phyloP scores from a whole-genome alignment of 2,797 vertebrate genomes.

The Rousettus madagascariensis region DNA sequence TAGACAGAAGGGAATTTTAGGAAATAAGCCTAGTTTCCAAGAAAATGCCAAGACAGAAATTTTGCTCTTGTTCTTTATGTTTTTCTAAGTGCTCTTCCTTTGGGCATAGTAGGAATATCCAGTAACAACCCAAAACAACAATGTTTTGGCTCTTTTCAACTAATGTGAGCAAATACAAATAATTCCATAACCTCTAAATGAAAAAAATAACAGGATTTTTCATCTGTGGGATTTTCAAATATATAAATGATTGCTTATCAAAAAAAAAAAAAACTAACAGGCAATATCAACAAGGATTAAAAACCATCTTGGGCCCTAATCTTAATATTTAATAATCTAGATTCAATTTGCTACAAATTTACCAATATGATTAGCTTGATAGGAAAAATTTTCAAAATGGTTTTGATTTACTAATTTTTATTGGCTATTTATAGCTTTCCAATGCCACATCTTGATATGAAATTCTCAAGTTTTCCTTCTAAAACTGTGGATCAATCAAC shows the following conservation, averaged over 20 bases:
- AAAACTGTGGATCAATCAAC: not conserved
- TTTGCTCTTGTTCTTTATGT: not conserved
- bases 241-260: not conserved
- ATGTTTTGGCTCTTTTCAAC: not conserved
- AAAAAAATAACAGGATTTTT: not conserved
- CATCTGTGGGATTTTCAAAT: not conserved
- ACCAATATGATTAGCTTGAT: not conserved
- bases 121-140: not conserved
- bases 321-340: not conserved
- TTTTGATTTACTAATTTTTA: conserved; percentile 22
- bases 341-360: not conserved
- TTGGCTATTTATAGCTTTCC: not conserved
- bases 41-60: not conserved
- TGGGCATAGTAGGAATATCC: not conserved
- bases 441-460: not conserved
- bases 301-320: not conserved
- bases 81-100: not conserved
- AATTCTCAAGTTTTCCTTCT: not conserved
- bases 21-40: not conserved
- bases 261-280: not conserved
- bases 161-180: not conserved
- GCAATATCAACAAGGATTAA: not conserved
- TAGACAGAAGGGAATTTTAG: not conserved
- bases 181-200: not conserved
- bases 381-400: not conserved